Percentiles rank a stretch among this genome's conserved stretches.
These are phyloP conservation scores for Sphaerophoria taeniata DNA, from an alignment of 2,888 invertebrate genomes.

Conservation along the genomic window DNA sequence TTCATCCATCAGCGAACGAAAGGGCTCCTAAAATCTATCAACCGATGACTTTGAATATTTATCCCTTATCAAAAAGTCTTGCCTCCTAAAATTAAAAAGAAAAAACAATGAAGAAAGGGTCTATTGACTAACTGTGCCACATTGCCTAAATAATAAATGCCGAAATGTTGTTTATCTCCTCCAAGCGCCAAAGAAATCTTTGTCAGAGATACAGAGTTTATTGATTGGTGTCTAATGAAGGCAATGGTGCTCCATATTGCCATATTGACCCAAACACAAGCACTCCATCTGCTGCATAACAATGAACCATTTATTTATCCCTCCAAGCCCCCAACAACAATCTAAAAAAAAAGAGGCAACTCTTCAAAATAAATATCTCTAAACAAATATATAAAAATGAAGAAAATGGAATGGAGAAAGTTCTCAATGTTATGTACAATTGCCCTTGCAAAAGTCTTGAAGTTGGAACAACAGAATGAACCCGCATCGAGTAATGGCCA, in stretches of 20 bases:
- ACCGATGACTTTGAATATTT: conserved; percentile 11
- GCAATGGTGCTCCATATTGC: conserved; percentile 15
- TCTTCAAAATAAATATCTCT: conserved; percentile 16
- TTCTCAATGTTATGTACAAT: too few species aligned
- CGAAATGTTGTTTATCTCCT: conserved; percentile 7
- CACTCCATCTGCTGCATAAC: conserved; percentile 42
- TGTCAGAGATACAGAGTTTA: conserved; percentile 43
- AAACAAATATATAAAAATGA: not conserved
- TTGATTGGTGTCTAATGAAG: conserved; percentile 45
- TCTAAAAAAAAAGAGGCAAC: not conserved
- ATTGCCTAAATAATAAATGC: conserved; percentile 6
- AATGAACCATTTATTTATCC: conserved; percentile 35
- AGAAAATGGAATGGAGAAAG: not conserved
- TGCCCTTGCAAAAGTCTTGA: too few species aligned
- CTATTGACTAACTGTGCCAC: too few species aligned
- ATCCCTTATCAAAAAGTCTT: conserved; percentile 14
- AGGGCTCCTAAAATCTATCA: not conserved
- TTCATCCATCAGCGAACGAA: not conserved
- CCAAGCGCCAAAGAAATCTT: too few species aligned
- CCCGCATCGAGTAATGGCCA: too few species aligned
- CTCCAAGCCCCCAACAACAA: too few species aligned
- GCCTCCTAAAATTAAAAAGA: not conserved
- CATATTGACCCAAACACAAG: conserved; percentile 29
- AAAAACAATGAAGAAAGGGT: not conserved
- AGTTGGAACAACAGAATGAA: too few species aligned